Evolutionary conservation across 1,140 invertebrate genomes (phyloP), one percentile per base, ranked within the genome.

Genomic region (Parasteatoda tepidariorum): DNA sequence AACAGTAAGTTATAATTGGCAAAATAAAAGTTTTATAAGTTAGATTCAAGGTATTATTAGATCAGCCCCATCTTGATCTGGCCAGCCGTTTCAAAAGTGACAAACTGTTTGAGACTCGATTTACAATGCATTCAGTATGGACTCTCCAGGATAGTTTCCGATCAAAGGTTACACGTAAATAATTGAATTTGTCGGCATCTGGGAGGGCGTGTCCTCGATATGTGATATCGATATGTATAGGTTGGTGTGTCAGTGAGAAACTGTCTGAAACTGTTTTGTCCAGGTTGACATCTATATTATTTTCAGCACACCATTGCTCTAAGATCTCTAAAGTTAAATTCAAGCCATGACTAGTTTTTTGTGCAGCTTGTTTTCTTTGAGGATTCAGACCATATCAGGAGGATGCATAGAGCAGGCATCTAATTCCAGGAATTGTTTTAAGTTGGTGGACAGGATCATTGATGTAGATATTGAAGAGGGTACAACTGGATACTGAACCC

Each of bases 391-490:
- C 59, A 41, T 6, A 62, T 61, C 26, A 55, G 24, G 6, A 55
- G 0, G 31, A 59, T 24, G 0, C 59, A 62, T 33, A 62, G 13
- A 62, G 41, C 2, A 59, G 38, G 31, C 62, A 67, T 54, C 31
- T 68, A 57, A 79, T 55, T 18, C 41, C 28, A 62, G 4, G 15
- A 30, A 68, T 57, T 9, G 2, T 11, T 2, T 57, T 68, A 15
- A 34, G 13, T n/a, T 9, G 9, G 3, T 33, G 13, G 22, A 68
- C 7, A 33, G 59, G 31, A 38, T 68, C 64, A 55, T 67, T 67
- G 11, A 54, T 67, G 41, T 55, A 67, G 26, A 79, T 48, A 33
- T 33, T 79, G 33, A 66, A 79, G 26, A 67, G 18, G 30, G 75
- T 54, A 18, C 75, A 54, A 2, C 41, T 28, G 28, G 4, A 22